phyloP scores from a whole-genome alignment of 1,140 invertebrate genomes.

The Papilio polyxenes region DNA sequence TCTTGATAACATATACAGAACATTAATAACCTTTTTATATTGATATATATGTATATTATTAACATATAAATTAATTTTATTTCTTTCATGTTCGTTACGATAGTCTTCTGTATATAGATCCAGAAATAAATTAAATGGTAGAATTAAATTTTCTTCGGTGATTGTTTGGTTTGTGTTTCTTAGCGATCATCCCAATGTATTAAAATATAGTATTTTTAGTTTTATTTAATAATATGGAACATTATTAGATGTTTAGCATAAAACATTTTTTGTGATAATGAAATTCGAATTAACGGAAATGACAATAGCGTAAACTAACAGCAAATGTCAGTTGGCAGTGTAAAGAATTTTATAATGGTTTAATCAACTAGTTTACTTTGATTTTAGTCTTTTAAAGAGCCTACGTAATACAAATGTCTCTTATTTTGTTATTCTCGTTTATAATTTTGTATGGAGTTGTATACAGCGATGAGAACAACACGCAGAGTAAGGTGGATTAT shows the following conservation, averaged over 20 bases:
- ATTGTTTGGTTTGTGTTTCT: too few species aligned
- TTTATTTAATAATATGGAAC: too few species aligned
- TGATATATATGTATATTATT: too few species aligned
- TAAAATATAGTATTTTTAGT: too few species aligned
- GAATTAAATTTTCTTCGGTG: too few species aligned
- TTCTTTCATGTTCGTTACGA: background rate
- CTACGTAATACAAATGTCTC: conserved; percentile 47
- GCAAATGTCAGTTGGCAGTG: background rate
- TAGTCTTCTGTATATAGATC: background rate
- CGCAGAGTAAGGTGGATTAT: conserved; percentile 49
- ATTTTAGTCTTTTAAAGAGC: conserved; percentile 29
- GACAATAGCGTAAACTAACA: background rate
- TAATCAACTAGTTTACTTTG: conserved; percentile 17
- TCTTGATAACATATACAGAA: background rate
- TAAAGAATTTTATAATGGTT: conserved; percentile 31
- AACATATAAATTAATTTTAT: background rate
- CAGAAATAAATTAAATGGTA: too few species aligned
- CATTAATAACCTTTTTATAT: background rate
- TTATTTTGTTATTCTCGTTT: conserved; percentile 53
- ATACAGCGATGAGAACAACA: conserved; percentile 43
- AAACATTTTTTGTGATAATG: background rate
- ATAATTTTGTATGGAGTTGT: conserved; percentile 46
- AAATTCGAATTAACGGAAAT: background rate
- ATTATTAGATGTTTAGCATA: background rate
- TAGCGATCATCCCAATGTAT: too few species aligned